Percentiles rank a stretch among this genome's conserved stretches.
Evolutionary conservation across 2,888 invertebrate species (phyloP).

Genomic region (Drosophila macrospina): DNA sequence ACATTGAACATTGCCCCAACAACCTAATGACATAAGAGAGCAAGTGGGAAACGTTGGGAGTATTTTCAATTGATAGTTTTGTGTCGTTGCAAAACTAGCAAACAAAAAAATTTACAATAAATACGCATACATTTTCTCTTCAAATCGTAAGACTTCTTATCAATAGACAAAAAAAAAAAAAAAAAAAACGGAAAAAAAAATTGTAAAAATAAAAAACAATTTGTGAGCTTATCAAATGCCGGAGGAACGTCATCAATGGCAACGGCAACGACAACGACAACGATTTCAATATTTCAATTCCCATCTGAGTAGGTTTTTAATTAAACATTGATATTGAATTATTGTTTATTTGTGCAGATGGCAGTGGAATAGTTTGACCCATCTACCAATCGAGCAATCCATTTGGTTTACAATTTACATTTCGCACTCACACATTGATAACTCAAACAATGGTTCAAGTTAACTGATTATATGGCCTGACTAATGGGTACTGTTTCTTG

Average conservation of each 20-base stretch:
- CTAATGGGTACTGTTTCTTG: slow-evolving; percentile 2
- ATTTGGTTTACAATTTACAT: slow-evolving; percentile 25
- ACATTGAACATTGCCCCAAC: too few species aligned
- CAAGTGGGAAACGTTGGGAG: slow-evolving; percentile 41
- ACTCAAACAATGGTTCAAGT: slow-evolving; percentile 46
- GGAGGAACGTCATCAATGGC: slow-evolving; percentile 50
- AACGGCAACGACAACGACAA: not conserved
- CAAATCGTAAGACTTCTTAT: slow-evolving; percentile 7
- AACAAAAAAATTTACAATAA: slow-evolving; percentile 3
- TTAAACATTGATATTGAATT: slow-evolving; percentile 66
- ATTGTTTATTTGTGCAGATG: slow-evolving; percentile 42
- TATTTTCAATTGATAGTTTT: slow-evolving; percentile 10
- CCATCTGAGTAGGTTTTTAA: slow-evolving; percentile 58
- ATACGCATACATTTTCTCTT: not conserved
- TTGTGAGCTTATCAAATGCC: slow-evolving; percentile 1
- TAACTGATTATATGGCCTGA: slow-evolving; percentile 31
- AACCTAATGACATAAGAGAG: slow-evolving; percentile 76
- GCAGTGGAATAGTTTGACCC: slow-evolving; percentile 12
- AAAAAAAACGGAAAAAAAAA: not conserved
- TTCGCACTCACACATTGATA: slow-evolving; percentile 20
- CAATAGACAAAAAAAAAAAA: not conserved
- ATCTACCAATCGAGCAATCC: slow-evolving; percentile 4
- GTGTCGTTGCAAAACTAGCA: slow-evolving; percentile 4
- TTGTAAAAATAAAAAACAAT: not conserved
- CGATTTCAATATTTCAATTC: slow-evolving; percentile 38